Percentiles rank a stretch among this genome's conserved stretches.
Evolutionary conservation across 2,888 invertebrate genomes (phyloP).

Genomic region (Ichneumoninae sp.): DNA sequence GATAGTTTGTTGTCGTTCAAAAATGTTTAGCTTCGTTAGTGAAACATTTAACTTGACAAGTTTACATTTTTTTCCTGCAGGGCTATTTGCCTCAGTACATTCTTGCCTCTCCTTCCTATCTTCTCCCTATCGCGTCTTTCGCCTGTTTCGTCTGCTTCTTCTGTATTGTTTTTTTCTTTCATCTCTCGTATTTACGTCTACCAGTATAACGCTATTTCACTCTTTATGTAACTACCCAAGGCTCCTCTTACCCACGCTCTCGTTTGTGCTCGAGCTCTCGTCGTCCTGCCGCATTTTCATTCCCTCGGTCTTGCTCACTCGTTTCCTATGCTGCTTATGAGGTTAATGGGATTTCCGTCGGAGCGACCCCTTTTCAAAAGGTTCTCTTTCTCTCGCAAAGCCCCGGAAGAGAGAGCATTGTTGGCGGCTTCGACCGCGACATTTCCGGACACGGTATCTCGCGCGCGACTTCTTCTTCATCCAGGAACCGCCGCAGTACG

Average conservation of each 20-base stretch:
- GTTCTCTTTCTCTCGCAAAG: constrained; percentile 59
- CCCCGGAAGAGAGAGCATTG: constrained; percentile 39
- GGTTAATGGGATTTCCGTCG: constrained; percentile 73
- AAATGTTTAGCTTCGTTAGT: background rate
- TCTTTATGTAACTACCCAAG: constrained; percentile 68
- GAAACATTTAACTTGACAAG: background rate
- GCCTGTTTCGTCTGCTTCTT: background rate
- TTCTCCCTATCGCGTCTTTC: background rate
- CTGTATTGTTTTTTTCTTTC: constrained; percentile 25
- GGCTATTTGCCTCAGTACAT: background rate
- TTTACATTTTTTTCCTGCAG: background rate
- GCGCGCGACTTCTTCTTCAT: constrained; percentile 23
- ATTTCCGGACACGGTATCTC: constrained; percentile 60
- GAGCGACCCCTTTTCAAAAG: constrained; percentile 52
- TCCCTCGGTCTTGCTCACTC: constrained; percentile 14
- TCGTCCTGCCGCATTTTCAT: constrained; percentile 13
- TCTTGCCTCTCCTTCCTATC: background rate
- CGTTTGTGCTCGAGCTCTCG: constrained; percentile 14
- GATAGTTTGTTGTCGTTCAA: background rate
- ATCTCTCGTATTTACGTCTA: constrained; percentile 65
- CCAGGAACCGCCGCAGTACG: constrained; percentile 7
- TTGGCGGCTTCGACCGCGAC: constrained; percentile 56
- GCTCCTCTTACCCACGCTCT: constrained; percentile 34
- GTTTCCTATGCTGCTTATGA: constrained; percentile 59
- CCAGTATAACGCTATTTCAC: constrained; percentile 71